These are phyloP conservation scores for Malthinus seriepunctatus DNA, from an alignment of 2,888 invertebrate species.

Conservation along the genomic window DNA sequence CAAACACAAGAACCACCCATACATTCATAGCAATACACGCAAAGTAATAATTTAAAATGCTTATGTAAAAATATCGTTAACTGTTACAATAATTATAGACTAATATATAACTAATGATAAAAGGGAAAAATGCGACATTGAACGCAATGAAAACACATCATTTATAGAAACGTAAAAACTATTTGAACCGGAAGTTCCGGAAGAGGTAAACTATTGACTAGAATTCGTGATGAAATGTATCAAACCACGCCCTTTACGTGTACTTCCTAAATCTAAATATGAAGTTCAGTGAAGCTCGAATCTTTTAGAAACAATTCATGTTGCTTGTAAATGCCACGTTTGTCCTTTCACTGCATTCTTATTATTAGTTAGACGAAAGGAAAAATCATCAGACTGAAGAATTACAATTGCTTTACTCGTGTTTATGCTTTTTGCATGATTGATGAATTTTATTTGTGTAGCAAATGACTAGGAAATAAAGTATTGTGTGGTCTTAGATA, in stretches of 20 bases:
- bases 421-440: conserved; percentile 26
- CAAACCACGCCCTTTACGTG: conserved; percentile 34
- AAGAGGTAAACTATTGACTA: conserved; percentile 23
- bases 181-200: conserved; percentile 20
- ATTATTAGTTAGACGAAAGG: conserved; percentile 15
- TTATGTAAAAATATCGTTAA: conserved; percentile 21
- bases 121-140: neutral
- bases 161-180: conserved; percentile 14
- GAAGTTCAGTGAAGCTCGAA: conserved; percentile 20
- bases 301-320: conserved; percentile 26
- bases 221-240: conserved; percentile 30
- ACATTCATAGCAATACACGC: conserved; percentile 12
- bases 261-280: conserved; percentile 34
- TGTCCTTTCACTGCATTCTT: conserved; percentile 17
- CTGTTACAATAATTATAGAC: conserved; percentile 20
- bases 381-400: conserved; percentile 19
- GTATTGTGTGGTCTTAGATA: conserved; percentile 21
- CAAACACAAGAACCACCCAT: neutral
- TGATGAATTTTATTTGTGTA: conserved; percentile 29
- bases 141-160: conserved; percentile 2
- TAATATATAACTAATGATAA: conserved; percentile 2
- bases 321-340: conserved; percentile 19
- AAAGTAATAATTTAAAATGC: conserved; percentile 23
- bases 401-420: conserved; percentile 16
- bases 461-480: conserved; percentile 27